These are phyloP conservation scores for Epiblema foenella DNA, from an alignment of 2,888 invertebrate genomes.

Conservation along the genomic window DNA sequence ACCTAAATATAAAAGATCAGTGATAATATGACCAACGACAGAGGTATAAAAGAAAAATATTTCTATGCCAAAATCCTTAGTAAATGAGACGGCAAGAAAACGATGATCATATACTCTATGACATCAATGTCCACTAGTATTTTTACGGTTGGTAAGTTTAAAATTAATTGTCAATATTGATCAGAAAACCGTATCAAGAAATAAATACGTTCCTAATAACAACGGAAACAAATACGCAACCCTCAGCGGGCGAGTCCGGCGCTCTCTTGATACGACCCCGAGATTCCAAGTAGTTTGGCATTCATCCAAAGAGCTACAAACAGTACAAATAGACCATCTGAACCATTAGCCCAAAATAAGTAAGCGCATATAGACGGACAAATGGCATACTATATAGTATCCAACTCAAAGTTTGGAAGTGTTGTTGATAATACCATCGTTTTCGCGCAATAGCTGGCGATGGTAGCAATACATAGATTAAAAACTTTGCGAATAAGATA, in stretches of 20 bases:
- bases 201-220: not conserved
- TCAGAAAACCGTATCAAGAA: too few relatives aligned
- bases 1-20: too few relatives aligned
- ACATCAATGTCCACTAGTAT: too few relatives aligned
- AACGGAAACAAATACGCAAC: not conserved
- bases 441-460: constrained; percentile 6
- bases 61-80: too few relatives aligned
- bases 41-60: too few relatives aligned
- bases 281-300: constrained; percentile 20
- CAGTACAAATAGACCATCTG: not conserved
- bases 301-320: constrained; percentile 12
- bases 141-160: too few relatives aligned
- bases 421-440: constrained; percentile 12
- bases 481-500: not conserved
- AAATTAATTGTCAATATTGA: too few relatives aligned
- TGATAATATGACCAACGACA: too few relatives aligned
- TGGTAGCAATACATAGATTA: not conserved
- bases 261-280: not conserved
- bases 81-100: too few relatives aligned
- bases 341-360: constrained; percentile 11
- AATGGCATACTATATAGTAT: not conserved
- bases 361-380: not conserved
- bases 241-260: constrained; percentile 1
- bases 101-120: too few relatives aligned
- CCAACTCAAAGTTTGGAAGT: not conserved